These are phyloP conservation scores for Clarias macrocephalus DNA, from an alignment of 2,113 vertebrate species.

Conservation along the genomic window DNA sequence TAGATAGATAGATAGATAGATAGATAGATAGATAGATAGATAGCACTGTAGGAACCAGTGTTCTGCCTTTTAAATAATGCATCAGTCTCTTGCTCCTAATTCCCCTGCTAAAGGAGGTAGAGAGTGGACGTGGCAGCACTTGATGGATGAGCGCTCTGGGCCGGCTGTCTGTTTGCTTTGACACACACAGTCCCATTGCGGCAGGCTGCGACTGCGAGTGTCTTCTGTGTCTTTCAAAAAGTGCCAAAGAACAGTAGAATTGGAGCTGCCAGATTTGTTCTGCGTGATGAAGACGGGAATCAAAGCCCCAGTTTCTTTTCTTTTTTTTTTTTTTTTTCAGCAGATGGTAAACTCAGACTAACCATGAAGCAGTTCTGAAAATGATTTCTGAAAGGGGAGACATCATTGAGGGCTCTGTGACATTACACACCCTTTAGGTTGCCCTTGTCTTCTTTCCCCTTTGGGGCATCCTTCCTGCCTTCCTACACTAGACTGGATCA, in stretches of 20 bases:
- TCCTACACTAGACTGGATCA: neutral
- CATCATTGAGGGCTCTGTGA: neutral
- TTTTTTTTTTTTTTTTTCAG: neutral
- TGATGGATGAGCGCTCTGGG: conserved; percentile 67
- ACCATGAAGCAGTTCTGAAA: conserved; percentile 2
- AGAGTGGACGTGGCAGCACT: conserved; percentile 48
- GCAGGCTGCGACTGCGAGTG: conserved; percentile 47
- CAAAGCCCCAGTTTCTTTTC: neutral
- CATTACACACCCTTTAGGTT: neutral
- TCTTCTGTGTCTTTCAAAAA: conserved; percentile 44
- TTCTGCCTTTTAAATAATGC: conserved; percentile 80
- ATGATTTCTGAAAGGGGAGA: conserved; percentile 13
- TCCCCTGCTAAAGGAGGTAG: conserved; percentile 55
- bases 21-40: neutral
- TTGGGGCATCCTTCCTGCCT: neutral
- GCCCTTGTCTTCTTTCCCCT: neutral
- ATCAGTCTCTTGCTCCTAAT: conserved; percentile 69
- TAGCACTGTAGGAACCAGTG: conserved; percentile 64
- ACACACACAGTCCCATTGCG: conserved; percentile 12
- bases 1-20: conserved; percentile 3
- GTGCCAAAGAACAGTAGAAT: conserved; percentile 40
- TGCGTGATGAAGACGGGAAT: neutral
- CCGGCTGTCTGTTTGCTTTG: conserved; percentile 34
- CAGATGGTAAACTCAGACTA: neutral
- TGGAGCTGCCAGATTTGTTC: conserved; percentile 34